Base-by-base conservation (phyloP, 2,797 vertebrate genomes). In the Cuculus canorus region DNA sequence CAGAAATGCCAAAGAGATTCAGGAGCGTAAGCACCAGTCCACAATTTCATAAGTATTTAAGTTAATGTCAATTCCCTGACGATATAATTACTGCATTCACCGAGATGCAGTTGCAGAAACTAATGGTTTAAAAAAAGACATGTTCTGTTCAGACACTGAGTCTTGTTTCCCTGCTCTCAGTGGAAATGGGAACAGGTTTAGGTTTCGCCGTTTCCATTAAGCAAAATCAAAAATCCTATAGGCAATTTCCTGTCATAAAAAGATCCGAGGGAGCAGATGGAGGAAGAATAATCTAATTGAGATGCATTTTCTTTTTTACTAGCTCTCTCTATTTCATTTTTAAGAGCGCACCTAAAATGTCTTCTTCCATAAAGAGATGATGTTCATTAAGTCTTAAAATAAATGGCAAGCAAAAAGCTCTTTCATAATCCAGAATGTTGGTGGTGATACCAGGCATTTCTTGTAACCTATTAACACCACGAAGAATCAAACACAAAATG, bases 201-300 rank as follows among this genome's bases (percentile, higher is more conserved):
- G 70, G 71, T 82, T 95, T 86, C 86, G 70, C 73, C 54, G 56
- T 90, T 95, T 94, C 93, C 94, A 94, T 95, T 95, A 95, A 93
- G 83, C 90, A 90, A 92, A 96, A 86, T 86, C 52, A 92, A 94
- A 96, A 96, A 95, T 87, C 86, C 92, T 94, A 60, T 94, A 88
- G 77, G 75, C 95, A 95, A 94, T 96, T 95, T 96, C 94, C 90
- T 95, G 92, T 88, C 94, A 84, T 86, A 86, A 77, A 94, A 95
- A 90, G 90, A 96, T 88, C 82, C 56, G 56, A 96, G 70, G 47
- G 89, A 93, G 88, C 92, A 94, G 92, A 95, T 68, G 94, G 92
- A 86, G 77, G 73, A 93, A 70, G 73, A 93, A 92, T 90, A 96
- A 94, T 93, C 83, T 94, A 91, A 95, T 89, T 95, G 91, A 79